These are phyloP conservation scores for Toxostoma redivivum DNA, from an alignment of 2,113 vertebrate genomes.

Conservation along the genomic window DNA sequence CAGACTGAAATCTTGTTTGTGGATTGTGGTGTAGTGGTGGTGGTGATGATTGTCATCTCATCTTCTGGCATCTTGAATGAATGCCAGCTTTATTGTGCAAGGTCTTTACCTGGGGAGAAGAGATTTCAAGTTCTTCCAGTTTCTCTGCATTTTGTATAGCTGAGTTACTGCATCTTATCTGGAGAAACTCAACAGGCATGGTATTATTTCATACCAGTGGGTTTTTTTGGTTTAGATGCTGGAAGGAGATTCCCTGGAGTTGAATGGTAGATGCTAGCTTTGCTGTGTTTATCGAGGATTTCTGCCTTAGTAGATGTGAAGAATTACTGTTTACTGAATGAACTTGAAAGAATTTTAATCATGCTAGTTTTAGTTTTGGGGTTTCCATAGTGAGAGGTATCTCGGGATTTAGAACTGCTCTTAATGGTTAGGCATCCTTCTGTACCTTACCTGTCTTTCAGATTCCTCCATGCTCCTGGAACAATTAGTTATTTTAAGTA, in stretches of 20 bases:
- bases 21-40: neutral
- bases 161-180: neutral
- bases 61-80: neutral
- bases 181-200: neutral
- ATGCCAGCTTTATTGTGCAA: neutral
- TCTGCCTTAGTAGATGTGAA: neutral
- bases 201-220: neutral
- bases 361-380: neutral
- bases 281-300: neutral
- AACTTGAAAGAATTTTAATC: neutral
- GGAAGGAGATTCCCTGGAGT: neutral
- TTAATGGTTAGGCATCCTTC: neutral
- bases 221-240: neutral
- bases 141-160: neutral
- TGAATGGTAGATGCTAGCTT: neutral
- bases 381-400: neutral
- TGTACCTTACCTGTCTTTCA: neutral
- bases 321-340: neutral
- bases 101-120: neutral
- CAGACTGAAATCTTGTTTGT: neutral
- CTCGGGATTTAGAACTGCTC: neutral
- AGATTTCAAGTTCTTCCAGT: constrained; percentile 42
- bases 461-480: neutral
- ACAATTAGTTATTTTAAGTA: neutral
- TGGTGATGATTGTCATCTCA: neutral